Evolutionary conservation across 2,888 invertebrate genomes (phyloP).

Genomic region (Drosophila picticornis): DNA sequence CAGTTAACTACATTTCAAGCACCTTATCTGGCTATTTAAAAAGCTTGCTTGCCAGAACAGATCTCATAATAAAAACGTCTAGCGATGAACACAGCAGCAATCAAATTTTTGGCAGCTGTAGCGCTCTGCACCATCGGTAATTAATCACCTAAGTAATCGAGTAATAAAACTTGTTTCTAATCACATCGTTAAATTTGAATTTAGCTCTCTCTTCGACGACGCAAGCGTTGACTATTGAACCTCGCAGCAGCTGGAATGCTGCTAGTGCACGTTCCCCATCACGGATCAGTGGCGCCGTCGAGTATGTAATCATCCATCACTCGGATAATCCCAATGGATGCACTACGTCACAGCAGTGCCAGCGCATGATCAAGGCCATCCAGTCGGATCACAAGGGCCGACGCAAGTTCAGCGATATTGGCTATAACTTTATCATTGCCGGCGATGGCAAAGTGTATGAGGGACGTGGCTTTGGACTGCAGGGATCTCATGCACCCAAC

Average conservation of each 20-base stretch:
- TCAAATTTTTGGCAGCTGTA: constrained; percentile 48
- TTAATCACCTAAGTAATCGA: constrained; percentile 28
- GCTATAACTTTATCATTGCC: constrained; percentile 90
- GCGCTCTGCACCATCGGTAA: constrained; percentile 65
- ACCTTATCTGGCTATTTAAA: constrained; percentile 49
- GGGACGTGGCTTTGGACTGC: constrained; percentile 89
- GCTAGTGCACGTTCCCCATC: constrained; percentile 85
- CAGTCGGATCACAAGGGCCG: constrained; percentile 88
- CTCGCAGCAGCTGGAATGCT: constrained; percentile 87
- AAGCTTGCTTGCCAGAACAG: constrained; percentile 3
- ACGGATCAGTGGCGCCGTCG: constrained; percentile 86
- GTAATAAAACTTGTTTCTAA: not conserved
- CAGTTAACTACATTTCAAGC: not conserved
- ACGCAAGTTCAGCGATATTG: constrained; percentile 89
- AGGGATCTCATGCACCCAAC: constrained; percentile 90
- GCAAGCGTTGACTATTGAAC: constrained; percentile 73
- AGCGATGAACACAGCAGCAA: constrained; percentile 46
- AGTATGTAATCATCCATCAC: constrained; percentile 90
- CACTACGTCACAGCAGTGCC: constrained; percentile 86
- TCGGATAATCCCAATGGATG: constrained; percentile 89
- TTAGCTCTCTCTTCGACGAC: constrained; percentile 34
- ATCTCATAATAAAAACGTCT: constrained; percentile 28
- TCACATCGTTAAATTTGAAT: constrained; percentile 4
- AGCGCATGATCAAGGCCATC: constrained; percentile 87
- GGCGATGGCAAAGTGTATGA: constrained; percentile 90